Evolutionary conservation across 2,888 invertebrate genomes (phyloP).

Genomic region (Tribolium freemani): DNA sequence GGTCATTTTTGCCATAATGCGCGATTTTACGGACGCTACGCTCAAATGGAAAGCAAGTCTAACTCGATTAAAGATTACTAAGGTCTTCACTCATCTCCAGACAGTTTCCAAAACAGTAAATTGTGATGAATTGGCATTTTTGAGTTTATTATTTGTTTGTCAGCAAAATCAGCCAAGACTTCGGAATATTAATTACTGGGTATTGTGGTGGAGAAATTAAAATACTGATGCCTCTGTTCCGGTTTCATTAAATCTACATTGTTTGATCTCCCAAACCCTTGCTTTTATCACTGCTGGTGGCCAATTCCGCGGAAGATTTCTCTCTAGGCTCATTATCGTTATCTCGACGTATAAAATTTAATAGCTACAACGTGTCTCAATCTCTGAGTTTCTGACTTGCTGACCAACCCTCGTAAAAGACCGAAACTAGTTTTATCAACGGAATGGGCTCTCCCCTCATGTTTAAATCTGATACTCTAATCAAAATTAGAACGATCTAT

Average conservation of each 20-base stretch:
- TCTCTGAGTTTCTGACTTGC: not conserved
- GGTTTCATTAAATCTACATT: constrained; percentile 4
- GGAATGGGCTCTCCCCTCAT: not conserved
- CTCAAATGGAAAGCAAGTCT: not conserved
- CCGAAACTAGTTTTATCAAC: not conserved
- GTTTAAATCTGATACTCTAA: not conserved
- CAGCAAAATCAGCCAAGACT: not conserved
- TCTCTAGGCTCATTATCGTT: not conserved
- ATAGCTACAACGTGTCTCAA: not conserved
- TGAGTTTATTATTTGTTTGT: too few species aligned
- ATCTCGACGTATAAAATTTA: constrained; percentile 8
- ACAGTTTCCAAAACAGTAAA: not conserved
- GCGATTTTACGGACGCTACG: constrained; percentile 12
- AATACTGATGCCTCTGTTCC: not conserved
- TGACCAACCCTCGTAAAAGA: constrained; percentile 4
- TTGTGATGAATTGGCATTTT: not conserved
- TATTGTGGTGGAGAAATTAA: not conserved
- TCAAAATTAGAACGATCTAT: not conserved
- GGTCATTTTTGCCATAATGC: constrained; percentile 15
- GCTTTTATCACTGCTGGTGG: not conserved
- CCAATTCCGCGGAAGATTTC: not conserved
- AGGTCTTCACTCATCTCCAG: not conserved
- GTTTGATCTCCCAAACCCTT: constrained; percentile 3
- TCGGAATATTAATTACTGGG: not conserved
- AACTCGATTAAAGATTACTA: constrained; percentile 4